A percentile compares a stretch with the other conserved stretches of the same genome.
Conservation (phyloP, 2,888 invertebrate genomes). For the Priapulus caudatus region DNA sequence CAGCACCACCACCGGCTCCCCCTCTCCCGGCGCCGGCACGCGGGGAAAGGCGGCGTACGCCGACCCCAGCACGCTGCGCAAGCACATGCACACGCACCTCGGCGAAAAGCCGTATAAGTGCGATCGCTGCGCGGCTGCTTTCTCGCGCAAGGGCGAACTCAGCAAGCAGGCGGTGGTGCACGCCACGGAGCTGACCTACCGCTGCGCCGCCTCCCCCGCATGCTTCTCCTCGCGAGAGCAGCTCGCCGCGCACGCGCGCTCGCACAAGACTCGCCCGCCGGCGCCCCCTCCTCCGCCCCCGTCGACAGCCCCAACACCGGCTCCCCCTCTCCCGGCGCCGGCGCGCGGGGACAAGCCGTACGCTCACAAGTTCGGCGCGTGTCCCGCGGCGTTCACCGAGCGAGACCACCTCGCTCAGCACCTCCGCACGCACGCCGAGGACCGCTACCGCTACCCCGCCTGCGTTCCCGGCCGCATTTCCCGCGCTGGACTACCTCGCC, state of each 20-base stretch:
- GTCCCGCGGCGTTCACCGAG: neutral
- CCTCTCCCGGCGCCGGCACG: neutral
- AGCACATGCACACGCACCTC: neutral
- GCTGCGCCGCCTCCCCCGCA: neutral
- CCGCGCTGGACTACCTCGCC: neutral
- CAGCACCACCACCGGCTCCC: no score
- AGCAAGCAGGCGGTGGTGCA: neutral
- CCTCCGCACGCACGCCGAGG: neutral
- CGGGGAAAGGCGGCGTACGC: neutral
- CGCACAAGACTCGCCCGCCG: no score
- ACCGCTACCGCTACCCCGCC: neutral
- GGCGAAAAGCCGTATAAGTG: neutral
- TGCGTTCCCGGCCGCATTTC: neutral
- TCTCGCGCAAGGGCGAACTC: neutral
- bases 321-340: no score
- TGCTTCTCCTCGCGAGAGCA: neutral
- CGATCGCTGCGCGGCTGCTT: neutral
- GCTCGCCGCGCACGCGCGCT: neutral
- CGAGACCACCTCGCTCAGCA: neutral
- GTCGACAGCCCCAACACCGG: no score
- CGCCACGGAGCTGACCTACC: no score
- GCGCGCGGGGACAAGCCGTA: neutral
- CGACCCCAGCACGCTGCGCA: conserved; percentile 1
- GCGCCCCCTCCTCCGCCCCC: no score
- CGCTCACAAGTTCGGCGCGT: neutral